Evolutionary conservation across 2,797 vertebrate species (phyloP), one percentile per base, ranked within the genome.

Genomic region (Labroides dimidiatus): DNA sequence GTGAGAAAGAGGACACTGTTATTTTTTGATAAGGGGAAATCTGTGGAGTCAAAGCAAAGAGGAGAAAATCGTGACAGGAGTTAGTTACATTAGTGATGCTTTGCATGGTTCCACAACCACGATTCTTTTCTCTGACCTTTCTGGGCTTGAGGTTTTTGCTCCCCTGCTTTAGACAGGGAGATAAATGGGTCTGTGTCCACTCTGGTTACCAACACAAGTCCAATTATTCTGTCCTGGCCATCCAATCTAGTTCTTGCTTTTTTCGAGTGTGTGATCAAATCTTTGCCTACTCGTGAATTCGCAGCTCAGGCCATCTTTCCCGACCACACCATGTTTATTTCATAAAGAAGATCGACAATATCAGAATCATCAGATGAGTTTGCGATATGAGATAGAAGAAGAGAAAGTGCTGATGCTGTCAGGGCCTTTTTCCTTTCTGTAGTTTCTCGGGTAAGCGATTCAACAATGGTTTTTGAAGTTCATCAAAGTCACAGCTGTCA

Each of bases 321-420:
- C 57, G 47, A 68, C 51, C 71, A 41, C 69, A 24, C 51, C 60
- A 68, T 85, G 73, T 85, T 89, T 84, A 83, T 86, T 91, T 86
- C 72, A 86, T 83, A 66, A 81, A 78, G 82, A 84, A 85, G 85
- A 84, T 74, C 61, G 76, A 84, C 77, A 85, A 71, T 81, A 85
- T 87, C 81, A 70, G 69, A 87, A 72, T 89, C 69, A 81, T 82
- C 83, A 82, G 81, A 78, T 77, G 74, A 62, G 64, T 30, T 45
- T 11, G 4, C 86, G 82, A 90, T 84, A 75, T 53, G 73, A 87
- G 84, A 82, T 74, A 88, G 80, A 78, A 71, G 77, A 73, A n/a
- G 19, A 33, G 69, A 87, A 86, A 88, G 60, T 86, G 84, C 83
- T 80, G 89, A 91, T 82, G 76, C 72, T 65, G 75, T 82, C 71